Base-by-base conservation (phyloP, 1,140 invertebrate species). In the Microplitis mediator region DNA sequence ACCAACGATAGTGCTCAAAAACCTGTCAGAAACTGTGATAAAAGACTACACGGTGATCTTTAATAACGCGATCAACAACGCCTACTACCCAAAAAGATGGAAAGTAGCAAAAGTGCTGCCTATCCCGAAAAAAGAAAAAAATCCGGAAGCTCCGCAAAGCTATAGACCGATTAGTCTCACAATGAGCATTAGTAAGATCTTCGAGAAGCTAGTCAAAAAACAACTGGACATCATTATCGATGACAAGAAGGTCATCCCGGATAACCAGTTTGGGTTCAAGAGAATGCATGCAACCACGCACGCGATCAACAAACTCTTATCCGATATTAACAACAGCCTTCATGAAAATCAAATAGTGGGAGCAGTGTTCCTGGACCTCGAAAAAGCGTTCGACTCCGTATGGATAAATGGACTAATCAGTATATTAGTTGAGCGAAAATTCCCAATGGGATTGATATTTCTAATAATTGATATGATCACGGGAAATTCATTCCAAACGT, bases 321-420 rank as follows among this genome's bases (percentile, higher is more conserved):
- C 70, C 0, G 70, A 72, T 39, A 11, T 72, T 3, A 66, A 56
- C 50, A 56, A 4, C 0, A 1, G 0, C 6, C 6, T 72, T 0
- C 50, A 23, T 3, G 52, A 71, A 5, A 52, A 58, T 9, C 3
- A 63, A n/a, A 14, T 16, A 16, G 70, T 72, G 0, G 62, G 70
- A 54, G 70, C 70, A 36, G 52, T 39, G 16, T 23, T 72, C 0
- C 11, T 66, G 0, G 69, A 71, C 23, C 3, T 71, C 0, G 69
- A 56, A 64, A 71, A 71, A 52, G 69, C 69, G 2, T 72, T 72
- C 34, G 70, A 72, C 52, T 72, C 70, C 16, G 63, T 72, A 35
- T 72, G 70, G 62, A 13, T 66, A 32, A 32, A 72, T 14, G 77
- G 76, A 2, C n/a, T 80, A 3, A 50, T 80, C 0, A 65, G 62